Percentiles rank a stretch among this genome's conserved stretches.
phyloP scores from a whole-genome alignment of 2,113 vertebrate genomes.

The Pedetes capensis region DNA sequence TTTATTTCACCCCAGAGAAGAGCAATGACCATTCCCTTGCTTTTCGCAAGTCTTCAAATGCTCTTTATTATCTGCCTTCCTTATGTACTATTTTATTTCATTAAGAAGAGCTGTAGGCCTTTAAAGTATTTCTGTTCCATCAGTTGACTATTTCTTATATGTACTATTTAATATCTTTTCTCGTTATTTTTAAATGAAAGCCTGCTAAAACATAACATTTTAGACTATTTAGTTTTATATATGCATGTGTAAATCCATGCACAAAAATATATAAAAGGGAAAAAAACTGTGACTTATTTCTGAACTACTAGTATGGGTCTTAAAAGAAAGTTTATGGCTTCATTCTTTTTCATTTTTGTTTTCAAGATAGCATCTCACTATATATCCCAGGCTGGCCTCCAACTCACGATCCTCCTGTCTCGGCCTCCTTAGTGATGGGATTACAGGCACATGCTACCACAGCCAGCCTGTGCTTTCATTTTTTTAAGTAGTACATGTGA shows the following conservation, averaged over 20 bases:
- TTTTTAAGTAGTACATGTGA: no score
- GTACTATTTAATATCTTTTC: background rate
- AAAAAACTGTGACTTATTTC: background rate
- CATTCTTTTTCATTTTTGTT: background rate
- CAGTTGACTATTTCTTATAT: background rate
- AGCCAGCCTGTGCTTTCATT: no score
- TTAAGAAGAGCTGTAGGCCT: background rate
- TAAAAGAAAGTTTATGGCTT: background rate
- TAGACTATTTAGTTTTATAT: background rate
- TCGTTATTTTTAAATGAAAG: conserved; percentile 40
- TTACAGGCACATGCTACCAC: no score
- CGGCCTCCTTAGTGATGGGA: no score
- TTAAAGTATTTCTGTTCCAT: conserved; percentile 5
- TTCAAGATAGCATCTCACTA: no score
- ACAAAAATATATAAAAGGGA: background rate
- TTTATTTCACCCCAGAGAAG: background rate
- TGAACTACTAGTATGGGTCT: background rate
- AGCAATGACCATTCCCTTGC: background rate
- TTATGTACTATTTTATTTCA: background rate
- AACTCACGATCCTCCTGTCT: no score
- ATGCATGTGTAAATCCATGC: background rate
- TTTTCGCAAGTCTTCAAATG: background rate
- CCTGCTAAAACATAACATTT: background rate
- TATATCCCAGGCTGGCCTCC: no score
- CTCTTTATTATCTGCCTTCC: background rate